Evolutionary conservation across 2,113 vertebrate species (phyloP).

Genomic region (Dryoscopus gambensis): DNA sequence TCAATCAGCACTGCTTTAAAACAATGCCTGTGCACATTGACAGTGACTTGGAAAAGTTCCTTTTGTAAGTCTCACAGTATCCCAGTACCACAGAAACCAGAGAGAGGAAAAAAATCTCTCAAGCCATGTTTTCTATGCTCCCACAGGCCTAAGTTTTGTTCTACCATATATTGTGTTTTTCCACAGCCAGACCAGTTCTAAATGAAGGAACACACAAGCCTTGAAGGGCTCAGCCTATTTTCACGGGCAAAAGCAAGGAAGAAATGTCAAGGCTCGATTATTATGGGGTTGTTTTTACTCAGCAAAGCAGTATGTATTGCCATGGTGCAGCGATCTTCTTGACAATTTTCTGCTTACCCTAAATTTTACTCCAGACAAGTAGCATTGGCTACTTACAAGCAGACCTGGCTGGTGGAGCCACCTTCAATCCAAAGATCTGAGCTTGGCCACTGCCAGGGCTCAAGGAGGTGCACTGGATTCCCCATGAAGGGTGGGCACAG

Average conservation of each 20-base stretch:
- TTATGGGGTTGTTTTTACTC: background rate
- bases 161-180: background rate
- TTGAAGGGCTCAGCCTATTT: background rate
- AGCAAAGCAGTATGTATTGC: background rate
- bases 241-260: background rate
- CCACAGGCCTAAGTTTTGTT: background rate
- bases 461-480: no score
- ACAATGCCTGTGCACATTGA: background rate
- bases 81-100: background rate
- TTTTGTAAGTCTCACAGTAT: background rate
- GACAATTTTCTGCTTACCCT: background rate
- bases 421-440: background rate
- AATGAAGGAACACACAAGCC: background rate
- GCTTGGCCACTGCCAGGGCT: accelerated
- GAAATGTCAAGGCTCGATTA: background rate
- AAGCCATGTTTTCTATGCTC: background rate
- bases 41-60: background rate
- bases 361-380: background rate
- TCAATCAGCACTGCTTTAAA: background rate
- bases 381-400: background rate
- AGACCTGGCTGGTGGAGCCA: background rate
- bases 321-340: background rate
- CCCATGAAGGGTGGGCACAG: background rate
- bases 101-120: background rate
- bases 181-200: background rate